These are phyloP conservation scores for Podarcis raffonei DNA, from an alignment of 2,113 vertebrate genomes.

Conservation along the genomic window DNA sequence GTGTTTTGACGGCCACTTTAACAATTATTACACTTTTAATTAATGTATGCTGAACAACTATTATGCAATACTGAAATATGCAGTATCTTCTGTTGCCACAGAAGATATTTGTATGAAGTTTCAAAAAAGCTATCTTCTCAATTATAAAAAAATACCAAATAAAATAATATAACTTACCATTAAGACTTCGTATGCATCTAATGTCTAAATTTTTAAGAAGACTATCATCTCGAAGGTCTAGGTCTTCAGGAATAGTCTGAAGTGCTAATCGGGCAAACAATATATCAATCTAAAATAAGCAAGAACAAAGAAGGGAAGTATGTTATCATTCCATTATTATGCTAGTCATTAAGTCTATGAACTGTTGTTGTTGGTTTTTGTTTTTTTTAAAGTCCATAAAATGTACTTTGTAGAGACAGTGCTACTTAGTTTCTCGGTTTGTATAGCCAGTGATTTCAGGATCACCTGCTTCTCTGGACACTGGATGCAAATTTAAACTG, in stretches of 20 bases:
- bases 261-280: slow-evolving; percentile 88
- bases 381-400: not conserved
- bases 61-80: not conserved
- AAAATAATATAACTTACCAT: slow-evolving; percentile 77
- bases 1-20: not conserved
- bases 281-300: slow-evolving; percentile 89
- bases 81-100: not conserved
- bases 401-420: not conserved
- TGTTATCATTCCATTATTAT: slow-evolving; percentile 26
- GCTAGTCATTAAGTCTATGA: not conserved
- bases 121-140: not conserved
- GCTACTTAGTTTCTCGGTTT: not conserved
- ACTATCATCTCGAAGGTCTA: slow-evolving; percentile 87
- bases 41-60: not conserved
- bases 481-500: not conserved
- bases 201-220: slow-evolving; percentile 88
- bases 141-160: not conserved
- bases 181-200: slow-evolving; percentile 90
- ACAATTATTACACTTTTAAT: not conserved
- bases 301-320: slow-evolving; percentile 36
- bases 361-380: not conserved
- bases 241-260: slow-evolving; percentile 88
- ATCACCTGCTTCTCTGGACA: not conserved
- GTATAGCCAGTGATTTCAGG: not conserved
- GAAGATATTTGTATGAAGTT: not conserved